These are phyloP conservation scores for Propithecus perrieri DNA, from an alignment of 2,797 vertebrate species.

Conservation along the genomic window DNA sequence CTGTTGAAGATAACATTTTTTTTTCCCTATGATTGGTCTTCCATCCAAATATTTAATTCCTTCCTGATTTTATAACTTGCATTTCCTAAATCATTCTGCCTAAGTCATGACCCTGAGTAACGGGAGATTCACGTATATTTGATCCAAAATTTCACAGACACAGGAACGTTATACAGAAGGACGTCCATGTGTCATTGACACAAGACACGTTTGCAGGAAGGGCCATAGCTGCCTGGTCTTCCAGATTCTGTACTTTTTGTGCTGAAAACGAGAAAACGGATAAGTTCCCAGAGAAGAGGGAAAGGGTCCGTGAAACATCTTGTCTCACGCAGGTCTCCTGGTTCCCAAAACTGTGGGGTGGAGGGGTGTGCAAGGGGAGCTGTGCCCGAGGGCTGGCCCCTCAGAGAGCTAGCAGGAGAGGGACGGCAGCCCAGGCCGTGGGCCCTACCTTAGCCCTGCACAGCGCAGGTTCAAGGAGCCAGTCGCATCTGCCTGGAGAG, in stretches of 20 bases:
- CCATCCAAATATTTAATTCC: constrained; percentile 40
- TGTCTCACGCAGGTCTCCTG: background rate
- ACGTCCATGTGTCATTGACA: background rate
- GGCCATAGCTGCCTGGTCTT: background rate
- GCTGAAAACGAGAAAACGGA: background rate
- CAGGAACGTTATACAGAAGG: background rate
- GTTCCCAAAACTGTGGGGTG: constrained; percentile 21
- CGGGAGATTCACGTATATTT: background rate
- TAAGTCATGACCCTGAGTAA: background rate
- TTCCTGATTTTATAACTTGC: constrained; percentile 44
- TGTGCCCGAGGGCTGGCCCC: background rate
- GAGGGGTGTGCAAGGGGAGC: constrained; percentile 55
- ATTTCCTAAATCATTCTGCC: constrained; percentile 21
- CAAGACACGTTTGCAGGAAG: background rate
- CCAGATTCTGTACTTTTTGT: background rate
- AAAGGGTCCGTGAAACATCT: background rate
- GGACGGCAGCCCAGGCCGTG: constrained; percentile 34
- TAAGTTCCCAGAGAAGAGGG: background rate
- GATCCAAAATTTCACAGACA: background rate
- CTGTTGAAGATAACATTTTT: background rate
- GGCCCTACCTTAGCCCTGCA: background rate
- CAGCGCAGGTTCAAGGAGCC: background rate
- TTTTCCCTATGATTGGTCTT: background rate
- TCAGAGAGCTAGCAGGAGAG: background rate
- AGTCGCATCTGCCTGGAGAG: constrained; percentile 19